Conservation (phyloP, 2,797 vertebrate species). For the Sebastes cheni region DNA sequence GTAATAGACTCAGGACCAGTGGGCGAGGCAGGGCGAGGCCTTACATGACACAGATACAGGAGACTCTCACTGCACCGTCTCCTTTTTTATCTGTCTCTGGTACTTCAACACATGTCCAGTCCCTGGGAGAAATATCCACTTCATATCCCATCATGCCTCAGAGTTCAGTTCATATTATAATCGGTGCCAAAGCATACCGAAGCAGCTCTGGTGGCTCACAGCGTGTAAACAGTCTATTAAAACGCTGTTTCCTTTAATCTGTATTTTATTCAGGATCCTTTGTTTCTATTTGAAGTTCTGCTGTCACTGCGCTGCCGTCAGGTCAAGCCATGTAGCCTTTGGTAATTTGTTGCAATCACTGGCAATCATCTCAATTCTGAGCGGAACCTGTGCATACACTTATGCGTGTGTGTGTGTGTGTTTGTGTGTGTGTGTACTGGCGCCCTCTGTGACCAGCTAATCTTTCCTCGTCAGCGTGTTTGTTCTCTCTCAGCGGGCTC, state of each 20-base stretch:
- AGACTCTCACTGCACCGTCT: no score
- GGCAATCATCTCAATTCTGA: constrained; percentile 41
- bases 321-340: constrained; percentile 29
- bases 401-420: neutral
- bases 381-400: constrained; percentile 16
- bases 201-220: neutral
- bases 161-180: neutral
- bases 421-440: constrained; percentile 13
- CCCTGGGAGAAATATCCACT: neutral
- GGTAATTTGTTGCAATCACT: constrained; percentile 39
- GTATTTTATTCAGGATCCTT: constrained; percentile 14
- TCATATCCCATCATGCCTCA: neutral
- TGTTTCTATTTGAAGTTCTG: constrained; percentile 20
- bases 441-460: constrained; percentile 69
- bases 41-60: no score
- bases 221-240: constrained; percentile 22
- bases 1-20: no score
- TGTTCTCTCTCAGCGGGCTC: constrained; percentile 65
- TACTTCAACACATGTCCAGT: neutral
- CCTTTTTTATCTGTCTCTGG: no score
- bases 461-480: constrained; percentile 74
- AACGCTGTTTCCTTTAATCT: constrained; percentile 17
- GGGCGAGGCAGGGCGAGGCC: no score
- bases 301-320: constrained; percentile 13
- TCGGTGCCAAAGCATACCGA: constrained; percentile 1